phyloP scores from a whole-genome alignment of 2,113 vertebrate species.

The Sterna hirundo region DNA sequence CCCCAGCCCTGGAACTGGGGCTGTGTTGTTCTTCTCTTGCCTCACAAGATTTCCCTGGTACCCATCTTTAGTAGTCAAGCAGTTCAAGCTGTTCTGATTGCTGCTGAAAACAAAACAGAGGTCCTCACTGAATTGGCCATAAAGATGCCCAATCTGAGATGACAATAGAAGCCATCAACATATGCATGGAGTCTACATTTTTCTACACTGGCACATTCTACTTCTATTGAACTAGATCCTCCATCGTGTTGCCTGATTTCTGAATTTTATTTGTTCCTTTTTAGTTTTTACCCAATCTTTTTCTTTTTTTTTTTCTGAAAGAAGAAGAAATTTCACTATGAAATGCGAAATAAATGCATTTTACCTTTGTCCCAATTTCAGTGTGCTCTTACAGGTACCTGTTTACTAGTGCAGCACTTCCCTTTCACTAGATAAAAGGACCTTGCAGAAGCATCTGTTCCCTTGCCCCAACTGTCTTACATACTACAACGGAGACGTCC shows the following conservation, averaged over 20 bases:
- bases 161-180: neutral
- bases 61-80: neutral
- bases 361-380: neutral
- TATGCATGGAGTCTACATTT: neutral
- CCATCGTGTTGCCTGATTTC: neutral
- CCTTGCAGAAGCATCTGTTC: conserved; percentile 47
- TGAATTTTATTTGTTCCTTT: neutral
- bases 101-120: neutral
- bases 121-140: neutral
- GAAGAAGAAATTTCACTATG: neutral
- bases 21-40: neutral
- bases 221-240: neutral
- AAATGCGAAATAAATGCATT: neutral
- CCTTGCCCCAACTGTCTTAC: conserved; percentile 8
- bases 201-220: neutral
- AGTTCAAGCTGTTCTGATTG: neutral
- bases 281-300: neutral
- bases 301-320: neutral
- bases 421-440: neutral
- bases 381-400: neutral
- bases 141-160: neutral
- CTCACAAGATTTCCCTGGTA: neutral
- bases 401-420: neutral
- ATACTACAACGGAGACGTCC: neutral
- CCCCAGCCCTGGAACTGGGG: neutral